Percentiles rank a stretch among this genome's conserved stretches.
Evolutionary conservation across 2,113 vertebrate genomes (phyloP).

Genomic region (Dicentrarchus labrax): DNA sequence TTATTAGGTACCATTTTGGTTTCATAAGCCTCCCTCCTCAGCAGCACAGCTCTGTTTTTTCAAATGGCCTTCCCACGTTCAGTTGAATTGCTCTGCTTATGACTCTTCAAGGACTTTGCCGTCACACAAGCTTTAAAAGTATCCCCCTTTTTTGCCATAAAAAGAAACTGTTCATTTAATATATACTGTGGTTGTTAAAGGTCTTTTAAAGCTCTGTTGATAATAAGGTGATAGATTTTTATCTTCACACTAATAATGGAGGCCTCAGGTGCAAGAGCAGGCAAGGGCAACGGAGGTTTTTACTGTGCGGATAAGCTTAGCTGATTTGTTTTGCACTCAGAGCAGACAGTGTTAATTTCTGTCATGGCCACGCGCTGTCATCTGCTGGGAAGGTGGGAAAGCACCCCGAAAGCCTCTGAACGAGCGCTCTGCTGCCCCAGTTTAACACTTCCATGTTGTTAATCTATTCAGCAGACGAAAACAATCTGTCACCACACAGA

Average conservation of each 20-base stretch:
- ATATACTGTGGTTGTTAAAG: slow-evolving; percentile 15
- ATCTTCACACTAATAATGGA: slow-evolving; percentile 29
- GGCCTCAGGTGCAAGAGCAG: slow-evolving; percentile 32
- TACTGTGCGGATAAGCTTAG: slow-evolving; percentile 4
- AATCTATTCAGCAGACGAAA: slow-evolving; percentile 46
- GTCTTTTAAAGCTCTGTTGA: slow-evolving; percentile 25
- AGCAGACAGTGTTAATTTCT: slow-evolving; percentile 43
- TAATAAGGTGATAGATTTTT: slow-evolving; percentile 39
- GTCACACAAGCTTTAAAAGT: slow-evolving; percentile 17
- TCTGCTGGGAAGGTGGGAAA: slow-evolving; percentile 42
- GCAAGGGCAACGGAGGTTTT: slow-evolving; percentile 35
- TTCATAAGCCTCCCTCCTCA: slow-evolving; percentile 8
- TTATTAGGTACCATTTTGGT: slow-evolving; percentile 36
- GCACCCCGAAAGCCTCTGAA: neutral
- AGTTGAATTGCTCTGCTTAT: slow-evolving; percentile 30
- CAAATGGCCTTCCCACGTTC: neutral
- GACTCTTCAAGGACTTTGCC: slow-evolving; percentile 14
- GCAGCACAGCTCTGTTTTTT: neutral
- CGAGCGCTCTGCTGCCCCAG: neutral
- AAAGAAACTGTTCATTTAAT: slow-evolving; percentile 19
- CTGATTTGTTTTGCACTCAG: slow-evolving; percentile 53
- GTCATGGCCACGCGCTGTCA: slow-evolving; percentile 10
- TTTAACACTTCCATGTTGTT: slow-evolving; percentile 40
- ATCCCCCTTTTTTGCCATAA: neutral
- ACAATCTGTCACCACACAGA: slow-evolving; percentile 34